Evolutionary conservation across 1,140 invertebrate species (phyloP), one percentile per base, ranked within the genome.

Genomic region (Drosophila elegans): DNA sequence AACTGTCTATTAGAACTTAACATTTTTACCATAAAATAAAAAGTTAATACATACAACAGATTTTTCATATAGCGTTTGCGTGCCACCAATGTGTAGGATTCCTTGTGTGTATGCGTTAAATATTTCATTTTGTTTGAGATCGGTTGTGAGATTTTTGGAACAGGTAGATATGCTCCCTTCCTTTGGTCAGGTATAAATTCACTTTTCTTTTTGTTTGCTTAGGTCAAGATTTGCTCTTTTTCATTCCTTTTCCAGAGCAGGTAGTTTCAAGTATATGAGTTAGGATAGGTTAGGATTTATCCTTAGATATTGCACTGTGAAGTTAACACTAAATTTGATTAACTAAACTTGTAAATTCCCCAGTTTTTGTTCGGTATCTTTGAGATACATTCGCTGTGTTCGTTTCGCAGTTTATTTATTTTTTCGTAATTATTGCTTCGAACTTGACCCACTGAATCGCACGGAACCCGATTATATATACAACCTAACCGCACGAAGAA

Each of bases 11-110:
- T 6, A 32, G 4, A 32, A 32, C 29, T 7, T 6, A 6, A 32
- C 7, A 32, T 4, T 16, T 32, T 48, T 13, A 3, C 2, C 3
- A 3, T 11, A n/a, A n/a, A 7, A 41, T 42, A 41, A 51, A 3
- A 9, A 7, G 29, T 42, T 21, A 16, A 74, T 92, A 92, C 91
- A 45, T 92, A 92, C 93, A 93, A 77, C 76, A 93, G 80, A 91
- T 94, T 94, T 74, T 93, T 93, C 93, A 94, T 93, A 56, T 94
- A 93, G 38, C 93, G 82, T 76, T 93, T 93, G 51, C 93, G 92
- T 16, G 93, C 93, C 46, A 93, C 93, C 71, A 94, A 69, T 44
- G 93, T 93, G 79, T 94, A 94, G 53, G 93, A 93, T 90, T 94
- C 93, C 77, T 93, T 92, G 61, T 93, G 93, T 81, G 81, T 86